Evolutionary conservation across 2,888 invertebrate species (phyloP), one percentile per base, ranked within the genome.

Genomic region (Dicroscelio sp.): DNA sequence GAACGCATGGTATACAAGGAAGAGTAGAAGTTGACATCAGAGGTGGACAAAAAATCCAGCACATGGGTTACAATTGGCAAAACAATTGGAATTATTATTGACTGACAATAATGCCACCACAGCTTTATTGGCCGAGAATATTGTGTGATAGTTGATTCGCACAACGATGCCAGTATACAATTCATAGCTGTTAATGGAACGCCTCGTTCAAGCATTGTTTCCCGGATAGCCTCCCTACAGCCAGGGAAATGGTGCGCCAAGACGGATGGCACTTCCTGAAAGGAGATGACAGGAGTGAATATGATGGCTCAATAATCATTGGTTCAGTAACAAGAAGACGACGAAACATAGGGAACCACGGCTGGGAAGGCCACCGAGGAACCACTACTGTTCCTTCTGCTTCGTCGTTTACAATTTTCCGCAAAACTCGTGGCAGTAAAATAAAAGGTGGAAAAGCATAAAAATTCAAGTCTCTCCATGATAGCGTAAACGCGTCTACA

Each of bases 221-320:
- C n/a, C n/a, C n/a, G n/a, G n/a, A n/a, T n/a, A n/a, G 93, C 60
- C 67, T 79, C 76, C 94, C 94, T 90, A 91, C 95, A 6, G 67
- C 93, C 94, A 94, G 95, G 94, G 94, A 94, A 91, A 94, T 95
- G 91, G 27, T 92, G 89, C 25, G 31, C 4, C 23, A 23, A 48
- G 71, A 55, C 48, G 94, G 95, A 65, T 96, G 95, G 10, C 78
- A 82, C 43, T 73, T 27, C 48, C 94, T 95, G 84, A 88, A 80
- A 92, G 92, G 84, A 78, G 93, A 94, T 35, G 86, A 71, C 20
- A 95, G 80, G 31, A 95, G 86, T n/a, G 93, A 69, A 35, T 52
- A n/a, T n/a, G 25, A 2, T 20, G 95, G 94, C 63, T 80, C 12
- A 31, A 95, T 93, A 67, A 85, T 31, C 17, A 95, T 71, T 86